These are phyloP conservation scores for Microvelia longipes DNA, from an alignment of 1,140 invertebrate genomes.

Conservation along the genomic window DNA sequence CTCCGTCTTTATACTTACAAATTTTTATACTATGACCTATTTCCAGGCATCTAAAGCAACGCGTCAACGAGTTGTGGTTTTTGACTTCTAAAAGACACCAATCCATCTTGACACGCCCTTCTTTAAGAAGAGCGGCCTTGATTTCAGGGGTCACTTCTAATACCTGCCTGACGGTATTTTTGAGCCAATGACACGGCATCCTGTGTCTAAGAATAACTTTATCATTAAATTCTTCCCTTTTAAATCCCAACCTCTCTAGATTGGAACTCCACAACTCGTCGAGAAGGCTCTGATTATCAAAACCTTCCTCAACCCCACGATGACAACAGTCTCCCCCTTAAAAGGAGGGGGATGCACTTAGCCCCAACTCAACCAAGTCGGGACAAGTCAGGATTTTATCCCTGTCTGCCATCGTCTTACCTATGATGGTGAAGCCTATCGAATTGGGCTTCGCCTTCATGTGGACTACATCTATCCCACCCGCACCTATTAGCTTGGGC, in stretches of 20 bases:
- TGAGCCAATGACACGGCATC: neutral
- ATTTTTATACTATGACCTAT: neutral
- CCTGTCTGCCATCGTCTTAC: too few relatives aligned
- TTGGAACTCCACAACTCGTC: neutral
- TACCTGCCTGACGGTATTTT: neutral
- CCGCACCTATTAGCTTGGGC: too few relatives aligned
- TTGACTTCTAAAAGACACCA: neutral
- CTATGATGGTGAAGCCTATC: too few relatives aligned
- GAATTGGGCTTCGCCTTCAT: too few relatives aligned
- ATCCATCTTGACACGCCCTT: neutral
- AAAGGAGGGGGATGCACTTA: too few relatives aligned
- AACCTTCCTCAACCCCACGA: too few relatives aligned
- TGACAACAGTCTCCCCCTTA: too few relatives aligned
- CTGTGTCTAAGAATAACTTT: neutral
- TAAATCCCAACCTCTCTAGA: neutral
- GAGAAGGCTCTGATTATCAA: too few relatives aligned
- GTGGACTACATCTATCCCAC: too few relatives aligned
- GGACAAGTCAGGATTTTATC: too few relatives aligned
- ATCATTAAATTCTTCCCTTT: neutral
- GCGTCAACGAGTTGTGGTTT: neutral
- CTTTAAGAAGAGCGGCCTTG: neutral
- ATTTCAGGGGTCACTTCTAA: neutral
- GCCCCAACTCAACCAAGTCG: too few relatives aligned
- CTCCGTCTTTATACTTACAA: neutral
- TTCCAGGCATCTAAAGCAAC: neutral